phyloP scores from a whole-genome alignment of 1,140 invertebrate species.

The Acromyrmex echinatior region DNA sequence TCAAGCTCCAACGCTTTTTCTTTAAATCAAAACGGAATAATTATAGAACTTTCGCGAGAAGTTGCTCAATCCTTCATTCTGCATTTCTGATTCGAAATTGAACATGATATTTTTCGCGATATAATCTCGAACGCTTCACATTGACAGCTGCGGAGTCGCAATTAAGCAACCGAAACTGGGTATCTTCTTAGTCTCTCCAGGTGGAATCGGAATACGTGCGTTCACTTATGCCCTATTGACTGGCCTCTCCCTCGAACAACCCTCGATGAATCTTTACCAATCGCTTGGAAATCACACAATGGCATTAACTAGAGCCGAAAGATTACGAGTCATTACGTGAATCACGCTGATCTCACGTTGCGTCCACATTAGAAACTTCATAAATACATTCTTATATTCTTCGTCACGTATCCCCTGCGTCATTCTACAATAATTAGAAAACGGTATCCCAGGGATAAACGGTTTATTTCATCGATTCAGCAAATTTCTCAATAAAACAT shows the following conservation, averaged over 20 bases:
- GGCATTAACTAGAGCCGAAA: slow-evolving; percentile 64
- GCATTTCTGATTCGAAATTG: neutral
- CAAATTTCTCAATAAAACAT: slow-evolving; percentile 24
- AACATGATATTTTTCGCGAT: slow-evolving; percentile 5
- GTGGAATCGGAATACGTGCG: slow-evolving; percentile 56
- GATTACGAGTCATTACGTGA: slow-evolving; percentile 73
- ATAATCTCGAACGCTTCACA: slow-evolving; percentile 26
- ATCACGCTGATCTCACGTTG: slow-evolving; percentile 62
- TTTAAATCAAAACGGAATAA: neutral
- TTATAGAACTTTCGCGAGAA: neutral
- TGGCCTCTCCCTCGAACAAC: slow-evolving; percentile 54
- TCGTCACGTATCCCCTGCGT: slow-evolving; percentile 70
- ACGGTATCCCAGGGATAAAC: neutral
- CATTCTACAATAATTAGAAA: neutral
- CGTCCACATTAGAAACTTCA: slow-evolving; percentile 23
- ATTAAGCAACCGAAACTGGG: slow-evolving; percentile 64
- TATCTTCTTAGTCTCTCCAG: slow-evolving; percentile 45
- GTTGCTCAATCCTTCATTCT: neutral
- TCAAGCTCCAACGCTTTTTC: neutral
- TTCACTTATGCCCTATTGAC: slow-evolving; percentile 49
- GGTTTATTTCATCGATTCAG: slow-evolving; percentile 21
- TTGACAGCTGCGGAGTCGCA: slow-evolving; percentile 64
- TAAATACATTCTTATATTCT: slow-evolving; percentile 74
- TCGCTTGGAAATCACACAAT: slow-evolving; percentile 65
- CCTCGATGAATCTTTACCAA: slow-evolving; percentile 72